Base-by-base conservation (phyloP, 2,888 invertebrate species). In the Lochmaea capreae region DNA sequence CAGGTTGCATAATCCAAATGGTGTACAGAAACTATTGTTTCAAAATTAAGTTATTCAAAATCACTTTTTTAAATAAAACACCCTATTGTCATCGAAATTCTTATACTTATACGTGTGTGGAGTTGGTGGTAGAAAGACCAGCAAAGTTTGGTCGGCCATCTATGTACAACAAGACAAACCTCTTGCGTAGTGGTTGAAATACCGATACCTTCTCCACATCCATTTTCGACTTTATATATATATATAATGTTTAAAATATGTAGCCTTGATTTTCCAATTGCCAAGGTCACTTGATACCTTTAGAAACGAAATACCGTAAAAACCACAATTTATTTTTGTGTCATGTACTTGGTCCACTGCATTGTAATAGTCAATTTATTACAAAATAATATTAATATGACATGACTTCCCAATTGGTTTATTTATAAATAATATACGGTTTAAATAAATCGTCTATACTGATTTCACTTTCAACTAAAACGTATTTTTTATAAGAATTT, bases 381-480 rank as follows among this genome's bases (percentile, higher is more conserved):
- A 66, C 76, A 67, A 70, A 76, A 73, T 70, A 58, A 71, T 73
- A 73, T 73, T 73, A 68, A 76, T 73, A 72, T 76, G 76, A 73
- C 76, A 76, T 76, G 76, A 73, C 71, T 76, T 52, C 68, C 69
- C 71, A 68, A 75, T 75, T 67, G 63, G 67, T 71, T 72, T 67
- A 72, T 62, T 75, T 46, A 59, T 66, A 46, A 75, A 72, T 71
- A 67, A 63, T 69, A 62, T 49, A 63, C 59, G 71, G 65, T 73
- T 72, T 66, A 22, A 75, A 70, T 52, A 58, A 67, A 70, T 63
- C 43, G 59, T 18, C 54, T 58, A 71, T 52, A 67, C 33, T 70
- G 71, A 71, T 75, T 75, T 75, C 70, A 72, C 72, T 72, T 75
- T 74, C 72, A 59, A 58, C 22, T 8, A 39, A 39, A 39, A 14